Conservation (phyloP, 2,888 invertebrate species). For the Empis livida region DNA sequence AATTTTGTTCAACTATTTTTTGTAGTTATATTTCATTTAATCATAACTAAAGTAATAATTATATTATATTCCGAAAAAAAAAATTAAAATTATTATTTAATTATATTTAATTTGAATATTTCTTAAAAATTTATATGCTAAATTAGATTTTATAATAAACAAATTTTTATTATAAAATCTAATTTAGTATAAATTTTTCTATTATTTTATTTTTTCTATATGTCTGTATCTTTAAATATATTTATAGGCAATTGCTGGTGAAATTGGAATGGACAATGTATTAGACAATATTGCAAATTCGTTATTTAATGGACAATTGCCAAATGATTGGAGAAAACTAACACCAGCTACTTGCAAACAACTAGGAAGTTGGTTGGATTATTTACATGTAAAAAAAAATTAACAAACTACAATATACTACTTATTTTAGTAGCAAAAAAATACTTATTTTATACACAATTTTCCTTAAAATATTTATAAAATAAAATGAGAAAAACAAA, state of each 20-base stretch:
- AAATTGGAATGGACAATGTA: constrained; percentile 80
- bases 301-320: constrained; percentile 75
- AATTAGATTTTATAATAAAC: no score
- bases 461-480: not conserved
- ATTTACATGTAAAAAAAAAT: constrained; percentile 42
- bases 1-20: no score
- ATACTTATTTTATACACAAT: not conserved
- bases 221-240: not conserved
- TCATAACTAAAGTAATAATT: no score
- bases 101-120: no score
- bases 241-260: constrained; percentile 66
- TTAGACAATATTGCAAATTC: constrained; percentile 72
- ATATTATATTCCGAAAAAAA: no score
- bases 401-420: not conserved
- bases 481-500: not conserved
- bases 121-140: no score
- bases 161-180: not conserved
- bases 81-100: no score
- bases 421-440: not conserved
- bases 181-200: not conserved
- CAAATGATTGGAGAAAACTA: constrained; percentile 63
- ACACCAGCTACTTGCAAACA: constrained; percentile 78
- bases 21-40: no score
- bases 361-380: constrained; percentile 80
- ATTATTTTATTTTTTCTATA: not conserved